Evolutionary conservation across 2,888 invertebrate genomes (phyloP).

Genomic region (Pinctada fucata): DNA sequence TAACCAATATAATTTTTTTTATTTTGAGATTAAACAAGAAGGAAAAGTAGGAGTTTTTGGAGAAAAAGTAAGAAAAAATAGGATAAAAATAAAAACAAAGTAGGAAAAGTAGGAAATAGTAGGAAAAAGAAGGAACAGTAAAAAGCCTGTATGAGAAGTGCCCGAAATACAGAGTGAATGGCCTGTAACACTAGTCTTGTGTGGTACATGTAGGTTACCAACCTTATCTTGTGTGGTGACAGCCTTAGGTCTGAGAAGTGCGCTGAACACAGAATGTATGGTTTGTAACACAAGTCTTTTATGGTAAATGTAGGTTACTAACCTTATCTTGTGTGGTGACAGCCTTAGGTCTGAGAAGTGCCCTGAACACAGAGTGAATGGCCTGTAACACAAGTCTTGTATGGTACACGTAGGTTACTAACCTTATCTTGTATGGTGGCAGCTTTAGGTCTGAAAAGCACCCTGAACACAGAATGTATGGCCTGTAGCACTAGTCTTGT

Average conservation of each 20-base stretch:
- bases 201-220: constrained; percentile 79
- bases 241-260: constrained; percentile 83
- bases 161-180: constrained; percentile 88
- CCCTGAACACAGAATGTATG: constrained; percentile 88
- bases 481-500: constrained; percentile 87
- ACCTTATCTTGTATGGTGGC: constrained; percentile 86
- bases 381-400: constrained; percentile 81
- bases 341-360: constrained; percentile 89
- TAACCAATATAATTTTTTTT: too few species aligned
- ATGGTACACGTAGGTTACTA: too few species aligned
- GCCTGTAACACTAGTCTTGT: constrained; percentile 87
- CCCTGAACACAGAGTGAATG: constrained; percentile 88
- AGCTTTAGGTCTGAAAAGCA: constrained; percentile 89
- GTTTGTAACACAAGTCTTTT: constrained; percentile 82
- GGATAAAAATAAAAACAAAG: too few species aligned
- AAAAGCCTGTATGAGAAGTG: constrained; percentile 86
- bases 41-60: too few species aligned
- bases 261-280: constrained; percentile 88
- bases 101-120: too few species aligned
- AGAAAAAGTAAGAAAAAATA: too few species aligned
- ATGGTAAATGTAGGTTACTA: constrained; percentile 74
- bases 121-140: too few species aligned
- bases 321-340: constrained; percentile 87
- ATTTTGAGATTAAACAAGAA: too few species aligned
- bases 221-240: constrained; percentile 87